Percentiles rank a stretch among this genome's conserved stretches.
Conservation (phyloP, 2,797 vertebrate species). For the Malurus leucopterus region DNA sequence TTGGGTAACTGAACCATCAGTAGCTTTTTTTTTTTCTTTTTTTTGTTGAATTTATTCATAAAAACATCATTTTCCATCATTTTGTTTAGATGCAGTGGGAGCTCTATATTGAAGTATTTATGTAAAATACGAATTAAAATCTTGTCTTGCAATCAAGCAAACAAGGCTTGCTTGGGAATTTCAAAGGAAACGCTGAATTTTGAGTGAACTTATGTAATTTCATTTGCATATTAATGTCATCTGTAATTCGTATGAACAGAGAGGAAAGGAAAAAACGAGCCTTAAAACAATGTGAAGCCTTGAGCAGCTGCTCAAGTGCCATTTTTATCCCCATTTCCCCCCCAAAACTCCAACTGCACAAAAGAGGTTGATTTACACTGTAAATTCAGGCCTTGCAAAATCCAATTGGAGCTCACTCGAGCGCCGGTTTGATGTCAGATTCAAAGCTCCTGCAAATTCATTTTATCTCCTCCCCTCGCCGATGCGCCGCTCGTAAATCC, state of each 20-base stretch:
- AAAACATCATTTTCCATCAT: not conserved
- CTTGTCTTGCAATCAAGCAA: not conserved
- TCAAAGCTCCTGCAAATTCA: constrained; percentile 90
- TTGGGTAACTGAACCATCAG: not conserved
- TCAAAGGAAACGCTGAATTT: constrained; percentile 20
- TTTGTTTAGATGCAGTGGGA: not conserved
- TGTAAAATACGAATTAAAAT: not conserved
- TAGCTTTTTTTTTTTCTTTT: not conserved
- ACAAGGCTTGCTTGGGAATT: not conserved
- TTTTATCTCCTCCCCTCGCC: constrained; percentile 87
- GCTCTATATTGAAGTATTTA: not conserved
- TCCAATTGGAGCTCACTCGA: constrained; percentile 75
- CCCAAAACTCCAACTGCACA: constrained; percentile 35
- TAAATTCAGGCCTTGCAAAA: constrained; percentile 73
- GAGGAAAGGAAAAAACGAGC: not conserved
- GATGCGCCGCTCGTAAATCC: constrained; percentile 86
- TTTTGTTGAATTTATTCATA: not conserved
- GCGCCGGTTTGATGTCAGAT: constrained; percentile 84
- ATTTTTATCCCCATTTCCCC: constrained; percentile 2
- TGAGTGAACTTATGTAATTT: not conserved
- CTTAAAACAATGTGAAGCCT: not conserved
- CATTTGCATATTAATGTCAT: constrained; percentile 26
- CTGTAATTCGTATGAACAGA: not conserved
- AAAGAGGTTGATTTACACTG: constrained; percentile 77
- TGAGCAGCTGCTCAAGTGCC: not conserved